Percentiles rank a stretch among this genome's conserved stretches.
Conservation (phyloP, 2,797 vertebrate species). For the Cuculus canorus region DNA sequence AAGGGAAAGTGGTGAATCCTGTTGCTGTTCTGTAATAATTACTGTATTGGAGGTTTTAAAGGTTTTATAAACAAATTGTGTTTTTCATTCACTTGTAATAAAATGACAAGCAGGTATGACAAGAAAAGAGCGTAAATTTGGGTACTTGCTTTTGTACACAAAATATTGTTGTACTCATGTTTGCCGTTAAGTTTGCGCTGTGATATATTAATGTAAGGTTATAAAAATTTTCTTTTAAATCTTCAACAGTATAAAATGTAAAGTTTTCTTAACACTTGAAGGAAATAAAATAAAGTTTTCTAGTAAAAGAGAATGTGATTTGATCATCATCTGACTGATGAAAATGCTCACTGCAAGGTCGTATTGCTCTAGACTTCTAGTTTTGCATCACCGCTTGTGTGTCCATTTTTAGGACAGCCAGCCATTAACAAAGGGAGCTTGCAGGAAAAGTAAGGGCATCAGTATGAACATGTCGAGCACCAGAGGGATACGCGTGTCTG, state of each 20-base stretch:
- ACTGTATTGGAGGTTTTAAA: background rate
- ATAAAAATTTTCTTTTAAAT: conserved; percentile 1
- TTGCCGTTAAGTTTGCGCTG: background rate
- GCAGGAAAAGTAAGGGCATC: background rate
- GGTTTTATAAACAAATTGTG: conserved; percentile 20
- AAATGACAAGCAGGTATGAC: background rate
- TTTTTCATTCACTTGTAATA: conserved; percentile 37
- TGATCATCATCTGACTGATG: background rate
- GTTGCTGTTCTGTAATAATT: conserved; percentile 35
- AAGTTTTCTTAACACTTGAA: conserved; percentile 40
- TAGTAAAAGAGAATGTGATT: conserved; percentile 51
- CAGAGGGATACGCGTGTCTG: background rate
- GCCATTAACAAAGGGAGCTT: background rate
- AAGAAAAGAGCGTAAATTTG: background rate
- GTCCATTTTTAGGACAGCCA: background rate
- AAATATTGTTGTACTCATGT: background rate
- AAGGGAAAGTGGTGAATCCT: background rate
- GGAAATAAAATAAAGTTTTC: conserved; percentile 73
- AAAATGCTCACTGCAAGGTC: background rate
- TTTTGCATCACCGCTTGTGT: background rate
- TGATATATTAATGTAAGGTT: conserved; percentile 41
- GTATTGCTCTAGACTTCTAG: accelerated
- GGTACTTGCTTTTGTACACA: background rate
- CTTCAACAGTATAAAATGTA: conserved; percentile 42
- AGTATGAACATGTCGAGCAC: background rate